Base-by-base conservation (phyloP, 2,797 vertebrate species). In the Harpagifer antarcticus region DNA sequence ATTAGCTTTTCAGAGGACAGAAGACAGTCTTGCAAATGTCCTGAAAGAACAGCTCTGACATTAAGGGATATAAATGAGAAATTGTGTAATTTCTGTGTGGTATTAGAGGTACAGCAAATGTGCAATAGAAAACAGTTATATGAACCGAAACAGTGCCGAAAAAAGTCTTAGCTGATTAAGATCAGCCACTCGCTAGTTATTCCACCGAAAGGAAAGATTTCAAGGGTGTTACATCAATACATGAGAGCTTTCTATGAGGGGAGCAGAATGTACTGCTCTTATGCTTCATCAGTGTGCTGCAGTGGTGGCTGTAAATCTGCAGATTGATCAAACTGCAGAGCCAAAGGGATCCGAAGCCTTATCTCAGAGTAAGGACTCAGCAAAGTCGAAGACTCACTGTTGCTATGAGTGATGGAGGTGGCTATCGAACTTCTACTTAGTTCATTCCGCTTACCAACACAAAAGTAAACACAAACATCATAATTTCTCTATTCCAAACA, bases 241-340 rank as follows among this genome's bases (percentile, higher is more conserved):
- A 82, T 69, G 70, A 73, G 81, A 50, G 76, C 85, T 82, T 86
- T 85, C 83, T 88, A 86, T 87, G 87, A 89, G 77, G 74, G 82
- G 79, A 83, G 70, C 60, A 77, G 66, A 92, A 93, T 93, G 90
- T 92, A 93, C 82, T 79, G 85, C 83, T 89, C 92, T 91, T 89
- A 89, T 83, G 88, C 88, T 90, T 92, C 86, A 92, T 93, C 87
- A 89, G 85, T 88, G 90, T 84, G 84, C 89, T 86, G 91, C 89
- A 88, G 90, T 77, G 79, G 79, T 72, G 84, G 84, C 82, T 86
- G 87, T 93, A 93, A 94, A 94, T 93, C 92, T 87, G 84, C 82
- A 89, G 92, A 92, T 92, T 93, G 92, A 93, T 93, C 89, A 93
- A 88, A 91, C 88, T 89, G 86, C 79, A 89, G 86, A 78, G 83